Percentiles rank a stretch among this genome's conserved stretches.
Evolutionary conservation across 2,888 invertebrate genomes (phyloP).

Genomic region (Anthoptus insignis): DNA sequence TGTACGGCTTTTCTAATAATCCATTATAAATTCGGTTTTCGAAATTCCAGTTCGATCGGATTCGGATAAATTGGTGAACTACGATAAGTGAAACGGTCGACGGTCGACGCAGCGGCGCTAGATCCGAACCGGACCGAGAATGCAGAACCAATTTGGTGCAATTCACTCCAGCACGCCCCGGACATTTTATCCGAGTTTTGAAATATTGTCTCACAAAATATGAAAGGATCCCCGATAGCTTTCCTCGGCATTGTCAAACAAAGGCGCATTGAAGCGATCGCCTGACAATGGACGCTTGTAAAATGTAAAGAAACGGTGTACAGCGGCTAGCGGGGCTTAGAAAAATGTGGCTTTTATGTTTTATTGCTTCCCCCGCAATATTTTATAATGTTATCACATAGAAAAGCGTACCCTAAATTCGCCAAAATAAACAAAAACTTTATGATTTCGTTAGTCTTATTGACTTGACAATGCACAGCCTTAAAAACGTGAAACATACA

Average conservation of each 20-base stretch:
- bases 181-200: slow-evolving; percentile 19
- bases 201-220: slow-evolving; percentile 31
- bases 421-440: background rate
- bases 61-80: slow-evolving; percentile 21
- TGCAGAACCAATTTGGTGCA: slow-evolving; percentile 30
- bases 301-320: slow-evolving; percentile 14
- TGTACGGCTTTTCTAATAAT: background rate
- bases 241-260: slow-evolving; percentile 19
- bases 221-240: slow-evolving; percentile 28
- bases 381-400: slow-evolving; percentile 4
- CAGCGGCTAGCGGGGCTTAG: background rate
- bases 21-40: slow-evolving; percentile 5
- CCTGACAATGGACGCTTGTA: slow-evolving; percentile 25
- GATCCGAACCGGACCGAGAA: slow-evolving; percentile 16
- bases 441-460: no score
- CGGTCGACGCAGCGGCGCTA: background rate
- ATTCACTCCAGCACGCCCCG: slow-evolving; percentile 26
- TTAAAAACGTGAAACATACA: no score
- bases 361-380: slow-evolving; percentile 3
- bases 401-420: background rate
- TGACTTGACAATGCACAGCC: no score
- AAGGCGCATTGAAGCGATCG: slow-evolving; percentile 25
- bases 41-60: slow-evolving; percentile 27
- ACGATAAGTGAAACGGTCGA: slow-evolving; percentile 15
- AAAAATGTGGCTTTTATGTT: slow-evolving; percentile 6